phyloP scores from a whole-genome alignment of 1,140 invertebrate genomes.

The Daktulosphaira vitifoliae region DNA sequence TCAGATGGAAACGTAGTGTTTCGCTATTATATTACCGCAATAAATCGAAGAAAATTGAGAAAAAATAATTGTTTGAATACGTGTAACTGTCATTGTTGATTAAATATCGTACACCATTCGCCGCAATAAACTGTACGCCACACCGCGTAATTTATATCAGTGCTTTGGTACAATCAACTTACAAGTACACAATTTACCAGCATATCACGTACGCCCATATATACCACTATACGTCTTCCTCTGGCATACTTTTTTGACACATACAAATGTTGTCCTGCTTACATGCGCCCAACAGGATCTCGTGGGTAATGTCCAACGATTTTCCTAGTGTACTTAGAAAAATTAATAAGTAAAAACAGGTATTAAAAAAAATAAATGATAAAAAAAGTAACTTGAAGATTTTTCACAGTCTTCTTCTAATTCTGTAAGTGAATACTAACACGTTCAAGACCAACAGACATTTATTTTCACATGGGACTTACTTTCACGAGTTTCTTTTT shows the following conservation, averaged over 20 bases:
- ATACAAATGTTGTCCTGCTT: neutral
- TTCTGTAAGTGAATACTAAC: too few relatives aligned
- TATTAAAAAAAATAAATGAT: too few relatives aligned
- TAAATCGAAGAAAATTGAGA: constrained; percentile 20
- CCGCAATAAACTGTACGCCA: neutral
- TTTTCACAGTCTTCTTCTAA: too few relatives aligned
- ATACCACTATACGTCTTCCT: constrained; percentile 9
- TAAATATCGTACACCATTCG: constrained; percentile 22
- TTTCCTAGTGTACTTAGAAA: neutral
- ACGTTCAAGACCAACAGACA: too few relatives aligned
- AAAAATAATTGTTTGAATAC: constrained; percentile 17
- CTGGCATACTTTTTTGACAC: constrained; percentile 26
- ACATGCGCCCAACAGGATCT: neutral
- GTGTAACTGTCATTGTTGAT: constrained; percentile 9
- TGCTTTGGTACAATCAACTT: constrained; percentile 9
- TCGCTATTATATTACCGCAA: neutral
- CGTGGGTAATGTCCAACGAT: neutral
- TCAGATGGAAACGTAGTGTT: too few relatives aligned
- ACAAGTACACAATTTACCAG: constrained; percentile 26
- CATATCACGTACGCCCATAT: constrained; percentile 21
- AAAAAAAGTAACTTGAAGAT: too few relatives aligned
- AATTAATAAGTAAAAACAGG: neutral
- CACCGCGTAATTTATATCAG: constrained; percentile 20
- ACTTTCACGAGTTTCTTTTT: too few relatives aligned
- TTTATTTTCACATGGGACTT: too few relatives aligned